Evolutionary conservation across 2,113 vertebrate species (phyloP).

Genomic region (Gambusia affinis): DNA sequence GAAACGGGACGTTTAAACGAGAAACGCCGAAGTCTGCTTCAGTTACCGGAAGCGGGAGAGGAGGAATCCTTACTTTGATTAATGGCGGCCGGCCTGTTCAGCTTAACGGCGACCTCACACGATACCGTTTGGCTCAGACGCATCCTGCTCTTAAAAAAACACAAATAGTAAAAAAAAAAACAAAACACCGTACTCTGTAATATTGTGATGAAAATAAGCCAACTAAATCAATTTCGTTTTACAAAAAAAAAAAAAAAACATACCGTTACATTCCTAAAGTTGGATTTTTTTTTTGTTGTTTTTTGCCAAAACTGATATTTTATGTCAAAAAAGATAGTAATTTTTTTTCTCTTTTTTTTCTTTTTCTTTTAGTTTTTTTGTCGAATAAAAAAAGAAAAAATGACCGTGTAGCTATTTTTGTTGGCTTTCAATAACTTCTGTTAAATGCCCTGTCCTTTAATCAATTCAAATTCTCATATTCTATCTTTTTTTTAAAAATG

Average conservation of each 20-base stretch:
- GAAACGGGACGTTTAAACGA: not conserved
- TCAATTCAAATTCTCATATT: not conserved
- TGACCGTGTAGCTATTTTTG: not conserved
- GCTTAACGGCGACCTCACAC: not conserved
- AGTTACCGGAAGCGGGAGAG: not conserved
- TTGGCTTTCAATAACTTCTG: not conserved
- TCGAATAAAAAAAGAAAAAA: no score
- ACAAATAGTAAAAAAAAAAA: not conserved
- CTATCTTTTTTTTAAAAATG: no score
- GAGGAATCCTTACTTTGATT: not conserved
- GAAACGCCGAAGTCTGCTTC: not conserved
- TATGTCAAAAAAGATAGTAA: no score
- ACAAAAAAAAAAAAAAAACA: not conserved
- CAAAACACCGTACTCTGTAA: no score
- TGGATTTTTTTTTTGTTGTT: no score
- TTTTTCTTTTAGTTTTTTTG: no score
- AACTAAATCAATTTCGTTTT: not conserved
- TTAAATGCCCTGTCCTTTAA: not conserved
- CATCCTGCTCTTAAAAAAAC: not conserved
- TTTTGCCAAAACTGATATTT: no score
- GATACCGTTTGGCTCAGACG: not conserved
- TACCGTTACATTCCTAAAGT: no score
- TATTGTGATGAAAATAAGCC: no score
- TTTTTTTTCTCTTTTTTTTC: no score
- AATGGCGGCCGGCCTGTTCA: not conserved